A percentile compares a stretch with the other conserved stretches of the same genome.
Conservation (phyloP, 2,113 vertebrate genomes). For the Halichoeres trimaculatus region DNA sequence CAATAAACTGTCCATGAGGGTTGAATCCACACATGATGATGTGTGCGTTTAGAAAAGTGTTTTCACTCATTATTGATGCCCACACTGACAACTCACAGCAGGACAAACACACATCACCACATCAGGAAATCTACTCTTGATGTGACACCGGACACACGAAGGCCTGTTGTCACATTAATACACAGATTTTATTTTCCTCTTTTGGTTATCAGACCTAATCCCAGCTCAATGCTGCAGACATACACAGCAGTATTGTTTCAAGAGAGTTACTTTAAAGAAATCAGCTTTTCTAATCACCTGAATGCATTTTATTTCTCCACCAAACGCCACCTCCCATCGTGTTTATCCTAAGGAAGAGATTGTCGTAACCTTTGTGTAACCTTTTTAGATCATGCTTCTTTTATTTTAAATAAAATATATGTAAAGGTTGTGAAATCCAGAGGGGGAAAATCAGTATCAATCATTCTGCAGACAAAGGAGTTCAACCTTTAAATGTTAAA, state of each 20-base stretch:
- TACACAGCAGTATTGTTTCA: not conserved
- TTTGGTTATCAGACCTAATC: conserved; percentile 1
- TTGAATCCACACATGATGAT: too few relatives aligned
- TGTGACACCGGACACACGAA: conserved; percentile 12
- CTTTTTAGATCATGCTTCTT: not conserved
- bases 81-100: too few relatives aligned
- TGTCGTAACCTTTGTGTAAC: not conserved
- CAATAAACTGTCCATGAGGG: too few relatives aligned
- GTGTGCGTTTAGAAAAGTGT: too few relatives aligned
- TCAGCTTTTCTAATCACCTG: conserved; percentile 23
- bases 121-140: too few relatives aligned
- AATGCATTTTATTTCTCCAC: conserved; percentile 11
- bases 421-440: not conserved
- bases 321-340: not conserved
- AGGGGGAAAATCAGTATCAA: not conserved
- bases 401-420: not conserved
- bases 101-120: too few relatives aligned
- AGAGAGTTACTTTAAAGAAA: conserved; percentile 29
- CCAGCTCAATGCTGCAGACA: conserved; percentile 3
- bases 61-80: too few relatives aligned
- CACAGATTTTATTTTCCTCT: conserved; percentile 10
- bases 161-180: conserved; percentile 2
- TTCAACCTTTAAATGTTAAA: not conserved
- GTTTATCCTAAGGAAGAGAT: conserved; percentile 7
- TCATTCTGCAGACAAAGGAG: not conserved